These are phyloP conservation scores for Petrocephalus sullivani DNA, from an alignment of 2,797 vertebrate genomes.

Conservation along the genomic window DNA sequence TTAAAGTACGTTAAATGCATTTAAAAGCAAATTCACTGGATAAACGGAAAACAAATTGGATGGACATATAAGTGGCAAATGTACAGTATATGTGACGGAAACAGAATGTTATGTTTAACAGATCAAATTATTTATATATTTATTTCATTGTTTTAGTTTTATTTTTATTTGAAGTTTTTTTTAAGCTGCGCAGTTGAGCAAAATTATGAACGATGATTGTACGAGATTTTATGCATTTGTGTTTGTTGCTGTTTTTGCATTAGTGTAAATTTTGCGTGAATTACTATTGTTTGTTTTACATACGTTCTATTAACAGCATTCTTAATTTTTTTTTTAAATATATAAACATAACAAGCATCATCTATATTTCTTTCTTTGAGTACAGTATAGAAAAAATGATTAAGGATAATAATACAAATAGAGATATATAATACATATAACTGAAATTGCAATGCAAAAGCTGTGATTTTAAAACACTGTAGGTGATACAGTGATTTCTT, in stretches of 20 bases:
- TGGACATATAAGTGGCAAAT: conserved; percentile 19
- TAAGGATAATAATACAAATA: conserved; percentile 45
- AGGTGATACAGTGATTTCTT: conserved; percentile 62
- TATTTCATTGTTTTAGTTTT: conserved; percentile 33
- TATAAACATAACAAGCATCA: conserved; percentile 8
- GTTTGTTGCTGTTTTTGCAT: conserved; percentile 54
- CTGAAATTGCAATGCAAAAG: conserved; percentile 56
- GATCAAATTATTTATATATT: conserved; percentile 39
- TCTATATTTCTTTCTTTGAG: conserved; percentile 2
- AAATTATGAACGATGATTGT: conserved; percentile 53
- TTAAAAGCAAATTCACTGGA: not conserved
- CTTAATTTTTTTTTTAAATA: conserved; percentile 8
- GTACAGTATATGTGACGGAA: conserved; percentile 29
- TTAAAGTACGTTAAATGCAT: not conserved
- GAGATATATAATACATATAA: conserved; percentile 33
- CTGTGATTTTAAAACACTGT: conserved; percentile 63
- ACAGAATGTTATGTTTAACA: conserved; percentile 28
- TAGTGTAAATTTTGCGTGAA: conserved; percentile 38
- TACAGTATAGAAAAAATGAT: conserved; percentile 31
- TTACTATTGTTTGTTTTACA: conserved; percentile 37
- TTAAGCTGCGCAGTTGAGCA: conserved; percentile 37
- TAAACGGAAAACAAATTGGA: not conserved
- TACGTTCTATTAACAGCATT: conserved; percentile 35
- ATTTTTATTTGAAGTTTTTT: conserved; percentile 33
- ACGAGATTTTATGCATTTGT: conserved; percentile 50